Base-by-base conservation (phyloP, 2,888 invertebrate genomes). In the Drosophila recens region DNA sequence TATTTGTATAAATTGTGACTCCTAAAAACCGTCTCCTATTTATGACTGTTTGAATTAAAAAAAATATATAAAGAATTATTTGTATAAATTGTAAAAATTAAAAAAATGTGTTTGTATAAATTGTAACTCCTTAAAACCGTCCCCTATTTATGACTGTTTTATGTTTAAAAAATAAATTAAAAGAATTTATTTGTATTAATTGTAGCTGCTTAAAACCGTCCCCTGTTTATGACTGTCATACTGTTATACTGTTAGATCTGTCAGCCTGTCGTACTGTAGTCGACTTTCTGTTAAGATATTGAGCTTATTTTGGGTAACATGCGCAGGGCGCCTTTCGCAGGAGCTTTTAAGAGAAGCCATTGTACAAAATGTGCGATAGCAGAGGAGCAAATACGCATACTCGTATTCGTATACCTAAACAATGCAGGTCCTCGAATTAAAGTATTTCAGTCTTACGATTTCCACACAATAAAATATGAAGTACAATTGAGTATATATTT, bases 301-400 rank as follows among this genome's bases (percentile, higher is more conserved):
- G 10, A 33, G 40, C 33, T 56, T 62, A 17, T 17, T 34, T 17
- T 34, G 43, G 27, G 6, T 27, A 40, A 27, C 72, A 46, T 72
- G 72, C 72, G 72, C 74, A 67, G 34, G 30, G 17, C 3, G 5
- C 1, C 6, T 8, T 9, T 11, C 45, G 23, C 27, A 15, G 1
- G 33, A 80, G 80, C 80, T 80, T 85, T 68, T 13, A 45, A 49
- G 51, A 23, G 42, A 49, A 36, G 15, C 42, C 17, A 30, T 27
- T 40, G 48, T 38, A 23, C 27, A 42, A 20, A 13, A 20, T 34
- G 11, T 78, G 75, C 75, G 71, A 73, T 62, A 73, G 62, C 48
- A 49, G 20, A 40, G 30, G 30, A 48, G 6, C 15, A 27, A 3
- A 15, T 15, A 27, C 15, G 40, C 56, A 15, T 23, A 20, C 13